Conservation (phyloP, 35 echinoderm and acorn worm genomes). For the Patiria miniata region DNA sequence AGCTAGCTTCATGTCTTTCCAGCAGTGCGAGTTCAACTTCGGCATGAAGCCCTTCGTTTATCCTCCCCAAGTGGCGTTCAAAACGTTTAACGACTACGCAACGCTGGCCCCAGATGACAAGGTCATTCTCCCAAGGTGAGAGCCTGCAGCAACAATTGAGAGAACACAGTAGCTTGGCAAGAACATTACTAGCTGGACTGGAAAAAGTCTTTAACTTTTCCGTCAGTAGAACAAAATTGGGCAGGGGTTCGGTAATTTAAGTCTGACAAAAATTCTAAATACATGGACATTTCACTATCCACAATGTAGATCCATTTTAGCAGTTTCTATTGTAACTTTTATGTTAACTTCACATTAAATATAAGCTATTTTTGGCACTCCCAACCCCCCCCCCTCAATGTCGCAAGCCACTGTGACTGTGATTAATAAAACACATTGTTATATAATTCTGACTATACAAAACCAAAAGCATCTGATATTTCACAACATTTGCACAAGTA, state of each 20-base stretch:
- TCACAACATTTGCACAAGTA: too few relatives aligned
- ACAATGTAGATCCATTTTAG: too few relatives aligned
- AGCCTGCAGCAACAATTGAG: background rate
- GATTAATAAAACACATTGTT: too few relatives aligned
- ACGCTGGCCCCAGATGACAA: conserved; percentile 75
- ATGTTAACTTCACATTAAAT: too few relatives aligned
- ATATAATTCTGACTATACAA: too few relatives aligned
- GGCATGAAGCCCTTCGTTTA: conserved; percentile 88
- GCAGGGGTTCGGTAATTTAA: background rate
- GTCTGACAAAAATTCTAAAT: background rate
- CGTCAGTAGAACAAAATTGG: background rate
- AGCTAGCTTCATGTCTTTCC: conserved; percentile 95
- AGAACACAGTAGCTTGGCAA: background rate
- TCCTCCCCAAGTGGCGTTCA: conserved; percentile 75
- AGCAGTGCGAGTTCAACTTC: conserved; percentile 96
- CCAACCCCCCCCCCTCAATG: too few relatives aligned
- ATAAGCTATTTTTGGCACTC: too few relatives aligned
- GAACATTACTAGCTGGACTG: background rate
- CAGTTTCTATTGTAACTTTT: too few relatives aligned
- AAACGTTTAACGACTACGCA: conserved; percentile 91
- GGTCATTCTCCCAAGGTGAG: conserved; percentile 90
- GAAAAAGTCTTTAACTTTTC: background rate
- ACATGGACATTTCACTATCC: too few relatives aligned
- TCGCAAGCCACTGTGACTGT: too few relatives aligned
- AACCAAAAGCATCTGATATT: too few relatives aligned